These are phyloP conservation scores for Dysidea cf. avara DNA, from an alignment of 37 sponge, comb jelly and placozoan genomes.

Conservation along the genomic window DNA sequence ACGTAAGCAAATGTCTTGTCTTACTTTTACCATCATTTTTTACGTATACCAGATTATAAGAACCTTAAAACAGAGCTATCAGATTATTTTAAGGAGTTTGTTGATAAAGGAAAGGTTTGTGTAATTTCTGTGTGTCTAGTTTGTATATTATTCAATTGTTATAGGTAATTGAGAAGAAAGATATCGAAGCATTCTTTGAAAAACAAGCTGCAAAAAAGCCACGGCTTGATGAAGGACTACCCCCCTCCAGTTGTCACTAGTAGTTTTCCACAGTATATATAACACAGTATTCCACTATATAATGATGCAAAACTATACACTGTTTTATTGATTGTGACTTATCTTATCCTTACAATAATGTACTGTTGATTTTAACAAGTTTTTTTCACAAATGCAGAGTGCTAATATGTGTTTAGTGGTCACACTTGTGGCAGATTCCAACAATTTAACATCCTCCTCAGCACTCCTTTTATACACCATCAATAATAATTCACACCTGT, in stretches of 20 bases:
- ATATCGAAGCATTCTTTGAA: slow-evolving; percentile 84
- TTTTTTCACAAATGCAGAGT: too few species aligned
- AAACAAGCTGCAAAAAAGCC: slow-evolving; percentile 52
- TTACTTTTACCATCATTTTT: not conserved
- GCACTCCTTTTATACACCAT: too few species aligned
- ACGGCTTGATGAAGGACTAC: slow-evolving; percentile 57
- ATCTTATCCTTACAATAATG: too few species aligned
- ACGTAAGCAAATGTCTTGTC: slow-evolving; percentile 34
- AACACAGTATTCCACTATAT: too few species aligned
- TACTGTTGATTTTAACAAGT: too few species aligned
- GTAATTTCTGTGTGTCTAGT: not conserved
- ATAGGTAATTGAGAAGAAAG: slow-evolving; percentile 73
- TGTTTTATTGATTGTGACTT: too few species aligned
- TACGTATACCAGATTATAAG: slow-evolving; percentile 51
- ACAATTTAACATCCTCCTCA: too few species aligned
- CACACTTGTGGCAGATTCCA: not conserved
- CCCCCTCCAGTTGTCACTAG: slow-evolving; percentile 59
- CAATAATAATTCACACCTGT: too few species aligned
- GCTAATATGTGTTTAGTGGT: slow-evolving; percentile 5
- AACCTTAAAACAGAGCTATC: slow-evolving; percentile 65
- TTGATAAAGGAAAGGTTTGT: slow-evolving; percentile 49
- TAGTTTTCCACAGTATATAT: too few species aligned
- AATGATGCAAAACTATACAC: not conserved
- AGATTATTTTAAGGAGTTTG: slow-evolving; percentile 70
- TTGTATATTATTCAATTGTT: not conserved